These are phyloP conservation scores for Microtus oregoni DNA, from an alignment of 2,113 vertebrate genomes.

Conservation along the genomic window DNA sequence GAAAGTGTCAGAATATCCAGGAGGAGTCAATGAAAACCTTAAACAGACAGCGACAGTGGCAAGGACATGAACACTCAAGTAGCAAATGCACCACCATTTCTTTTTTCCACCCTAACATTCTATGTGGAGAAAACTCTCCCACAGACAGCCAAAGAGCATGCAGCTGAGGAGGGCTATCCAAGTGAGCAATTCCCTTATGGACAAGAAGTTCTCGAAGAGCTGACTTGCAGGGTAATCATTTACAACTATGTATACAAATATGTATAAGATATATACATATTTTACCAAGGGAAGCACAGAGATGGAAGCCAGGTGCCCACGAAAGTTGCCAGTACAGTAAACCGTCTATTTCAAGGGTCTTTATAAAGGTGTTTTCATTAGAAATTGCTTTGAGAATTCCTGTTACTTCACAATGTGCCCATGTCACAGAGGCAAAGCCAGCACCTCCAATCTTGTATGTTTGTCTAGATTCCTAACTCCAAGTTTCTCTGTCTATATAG, in stretches of 20 bases:
- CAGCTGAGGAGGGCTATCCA: background rate
- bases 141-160: background rate
- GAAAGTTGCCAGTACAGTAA: background rate
- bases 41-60: background rate
- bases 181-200: background rate
- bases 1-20: background rate
- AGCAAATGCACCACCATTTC: background rate
- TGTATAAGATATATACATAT: background rate
- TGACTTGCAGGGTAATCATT: background rate
- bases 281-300: background rate
- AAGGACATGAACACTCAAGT: background rate
- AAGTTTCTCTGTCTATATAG: background rate
- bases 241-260: background rate
- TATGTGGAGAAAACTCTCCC: background rate
- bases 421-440: rapidly evolving
- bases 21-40: background rate
- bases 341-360: too few relatives aligned
- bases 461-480: background rate
- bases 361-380: background rate
- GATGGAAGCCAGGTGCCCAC: background rate
- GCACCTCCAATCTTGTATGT: background rate
- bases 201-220: background rate
- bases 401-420: background rate
- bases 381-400: background rate
- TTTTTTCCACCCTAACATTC: background rate